Conservation (phyloP, 1,140 invertebrate species). For the Plectus sambesii region DNA sequence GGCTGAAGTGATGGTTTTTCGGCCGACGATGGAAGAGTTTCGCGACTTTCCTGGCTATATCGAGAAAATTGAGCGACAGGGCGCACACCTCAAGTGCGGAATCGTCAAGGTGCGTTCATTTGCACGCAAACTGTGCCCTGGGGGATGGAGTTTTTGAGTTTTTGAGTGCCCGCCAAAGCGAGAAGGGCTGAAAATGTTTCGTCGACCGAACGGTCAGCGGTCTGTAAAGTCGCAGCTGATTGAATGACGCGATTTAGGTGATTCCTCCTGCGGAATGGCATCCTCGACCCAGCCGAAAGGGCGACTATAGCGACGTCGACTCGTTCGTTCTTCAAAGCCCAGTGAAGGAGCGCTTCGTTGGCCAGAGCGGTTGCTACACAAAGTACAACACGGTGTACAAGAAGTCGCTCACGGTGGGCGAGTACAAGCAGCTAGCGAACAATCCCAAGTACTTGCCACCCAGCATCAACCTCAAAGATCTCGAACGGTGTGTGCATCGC, state of each 20-base stretch:
- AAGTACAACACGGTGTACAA: conserved; percentile 84
- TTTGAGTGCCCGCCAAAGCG: conserved; percentile 7
- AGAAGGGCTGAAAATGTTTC: not conserved
- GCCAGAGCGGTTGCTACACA: conserved; percentile 66
- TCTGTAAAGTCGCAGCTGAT: too few species aligned
- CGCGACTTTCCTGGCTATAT: conserved; percentile 30
- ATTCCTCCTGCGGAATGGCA: conserved; percentile 35
- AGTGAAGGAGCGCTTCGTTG: conserved; percentile 28
- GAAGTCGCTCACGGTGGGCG: conserved; percentile 72
- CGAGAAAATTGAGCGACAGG: conserved; percentile 25
- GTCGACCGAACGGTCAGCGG: too few species aligned
- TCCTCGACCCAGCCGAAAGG: conserved; percentile 24
- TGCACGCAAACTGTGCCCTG: not conserved
- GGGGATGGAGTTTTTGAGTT: not conserved
- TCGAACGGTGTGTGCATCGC: too few species aligned
- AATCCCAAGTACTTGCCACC: conserved; percentile 49
- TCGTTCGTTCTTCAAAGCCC: conserved; percentile 29
- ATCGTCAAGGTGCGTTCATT: conserved; percentile 32
- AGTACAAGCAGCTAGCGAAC: conserved; percentile 72
- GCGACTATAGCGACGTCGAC: conserved; percentile 31
- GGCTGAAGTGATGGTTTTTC: conserved; percentile 32
- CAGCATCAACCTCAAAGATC: too few species aligned
- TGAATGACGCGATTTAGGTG: conserved; percentile 21
- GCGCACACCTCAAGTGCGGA: conserved; percentile 34
- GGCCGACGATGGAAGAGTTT: conserved; percentile 37